Evolutionary conservation across 2,113 vertebrate genomes (phyloP), one percentile per base, ranked within the genome.

Genomic region (Pelobates fuscus): DNA sequence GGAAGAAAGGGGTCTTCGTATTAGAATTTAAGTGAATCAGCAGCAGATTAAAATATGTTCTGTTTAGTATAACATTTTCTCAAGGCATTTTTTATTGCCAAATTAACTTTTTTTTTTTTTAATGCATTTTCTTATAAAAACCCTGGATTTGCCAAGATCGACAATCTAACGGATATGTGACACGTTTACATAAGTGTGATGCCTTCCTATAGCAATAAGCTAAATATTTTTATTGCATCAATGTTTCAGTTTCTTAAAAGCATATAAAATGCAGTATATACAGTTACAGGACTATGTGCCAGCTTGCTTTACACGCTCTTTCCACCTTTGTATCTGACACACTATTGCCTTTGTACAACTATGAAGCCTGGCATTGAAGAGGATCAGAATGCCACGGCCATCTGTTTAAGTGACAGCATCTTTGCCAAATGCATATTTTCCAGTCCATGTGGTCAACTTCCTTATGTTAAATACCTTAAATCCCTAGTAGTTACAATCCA

Each of bases 351-450:
- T 49, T 49, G 44, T 49, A 18, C 44, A 49, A 17, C 44, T 49
- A 17, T 12, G 44, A 46, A 46, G 44, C 12, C 17, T 46, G 44
- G 44, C 44, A 49, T 49, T 49, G 44, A 18, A 49, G 17, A 14
- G 44, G 44, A 49, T 12, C 44, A 49, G 44, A 14, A 49, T 49
- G 44, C 44, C 44, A 4, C 44, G 15, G 15, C 44, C 44, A 49
- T 49, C 44, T 49, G 44, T 49, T 49, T 49, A 49, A 49, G 44
- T 49, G 44, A 49, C 44, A 49, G 44, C 44, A 49, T 49, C 15
- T 49, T 11, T 49, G 44, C 44, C 44, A 49, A 18, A 49, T 49
- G 44, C 8, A 49, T 49, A 49, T 49, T 49, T 49, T 49, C 44
- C 44, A 49, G 44, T 49, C 44, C 12, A 14, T 49, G 44, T 18